These are phyloP conservation scores for Polyodon spathula DNA, from an alignment of 2,113 vertebrate species.

Conservation along the genomic window DNA sequence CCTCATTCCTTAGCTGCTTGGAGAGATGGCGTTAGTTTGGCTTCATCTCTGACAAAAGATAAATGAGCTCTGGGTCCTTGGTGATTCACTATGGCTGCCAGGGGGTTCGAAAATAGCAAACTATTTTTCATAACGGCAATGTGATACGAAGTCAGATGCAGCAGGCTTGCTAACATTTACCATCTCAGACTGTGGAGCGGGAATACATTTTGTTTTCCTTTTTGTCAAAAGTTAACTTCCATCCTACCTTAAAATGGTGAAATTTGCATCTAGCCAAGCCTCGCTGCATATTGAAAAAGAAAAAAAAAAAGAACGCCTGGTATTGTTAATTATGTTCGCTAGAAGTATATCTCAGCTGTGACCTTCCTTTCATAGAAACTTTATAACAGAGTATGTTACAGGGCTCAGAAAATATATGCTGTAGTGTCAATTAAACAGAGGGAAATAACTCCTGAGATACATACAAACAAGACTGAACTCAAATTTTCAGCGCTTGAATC, in stretches of 20 bases:
- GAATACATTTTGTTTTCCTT: constrained; percentile 73
- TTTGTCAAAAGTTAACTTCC: constrained; percentile 59
- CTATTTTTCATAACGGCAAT: constrained; percentile 98
- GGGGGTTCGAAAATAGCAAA: constrained; percentile 99
- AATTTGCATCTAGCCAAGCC: constrained; percentile 18
- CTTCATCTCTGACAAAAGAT: constrained; percentile 98
- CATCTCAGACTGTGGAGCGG: constrained; percentile 58
- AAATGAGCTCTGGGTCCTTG: constrained; percentile 95
- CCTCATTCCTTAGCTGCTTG: constrained; percentile 90
- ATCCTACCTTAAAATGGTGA: constrained; percentile 39
- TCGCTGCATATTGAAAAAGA: constrained; percentile 24
- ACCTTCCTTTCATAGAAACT: background rate
- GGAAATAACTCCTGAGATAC: too few species aligned
- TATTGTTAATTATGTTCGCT: constrained; percentile 12
- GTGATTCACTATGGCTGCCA: constrained; percentile 93
- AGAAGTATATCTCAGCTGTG: background rate
- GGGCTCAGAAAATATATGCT: too few species aligned
- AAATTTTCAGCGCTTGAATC: too few species aligned
- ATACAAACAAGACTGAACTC: too few species aligned
- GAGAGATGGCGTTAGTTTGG: constrained; percentile 91
- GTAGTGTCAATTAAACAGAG: too few species aligned
- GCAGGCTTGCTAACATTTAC: constrained; percentile 81
- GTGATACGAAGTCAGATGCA: constrained; percentile 86
- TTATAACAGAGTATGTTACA: too few species aligned
- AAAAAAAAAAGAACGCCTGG: background rate